Evolutionary conservation across 2,797 vertebrate species (phyloP).

Genomic region (Gallinago nigripennis): DNA sequence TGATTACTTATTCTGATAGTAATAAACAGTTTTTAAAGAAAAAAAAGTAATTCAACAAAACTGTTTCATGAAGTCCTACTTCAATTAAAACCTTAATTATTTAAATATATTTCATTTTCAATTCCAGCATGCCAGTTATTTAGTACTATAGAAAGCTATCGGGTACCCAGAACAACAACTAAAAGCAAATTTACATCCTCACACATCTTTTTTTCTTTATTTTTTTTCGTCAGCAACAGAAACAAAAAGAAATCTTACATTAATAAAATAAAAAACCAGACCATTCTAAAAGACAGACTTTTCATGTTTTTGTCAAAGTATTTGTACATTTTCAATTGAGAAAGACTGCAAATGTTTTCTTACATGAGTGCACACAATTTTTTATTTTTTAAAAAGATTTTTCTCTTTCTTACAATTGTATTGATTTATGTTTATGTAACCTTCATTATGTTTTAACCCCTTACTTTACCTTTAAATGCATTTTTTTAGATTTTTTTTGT

Average conservation of each 20-base stretch:
- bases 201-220: not conserved
- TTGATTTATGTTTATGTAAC: not conserved
- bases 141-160: not conserved
- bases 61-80: not conserved
- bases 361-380: not conserved
- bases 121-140: not conserved
- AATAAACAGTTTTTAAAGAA: not conserved
- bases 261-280: not conserved
- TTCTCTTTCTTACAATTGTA: not conserved
- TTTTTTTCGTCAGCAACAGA: not conserved
- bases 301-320: not conserved
- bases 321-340: not conserved
- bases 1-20: not conserved
- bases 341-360: not conserved
- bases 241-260: not conserved
- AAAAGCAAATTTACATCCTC: not conserved
- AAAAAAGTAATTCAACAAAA: not conserved
- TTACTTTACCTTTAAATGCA: not conserved
- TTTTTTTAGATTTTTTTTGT: not conserved
- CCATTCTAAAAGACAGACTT: not conserved
- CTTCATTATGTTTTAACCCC: fast-evolving
- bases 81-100: not conserved
- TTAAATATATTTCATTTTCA: not conserved
- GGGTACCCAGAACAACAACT: not conserved
- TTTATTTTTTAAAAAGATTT: not conserved